Evolutionary conservation across 1,140 invertebrate genomes (phyloP).

Genomic region (Drosophila auraria): DNA sequence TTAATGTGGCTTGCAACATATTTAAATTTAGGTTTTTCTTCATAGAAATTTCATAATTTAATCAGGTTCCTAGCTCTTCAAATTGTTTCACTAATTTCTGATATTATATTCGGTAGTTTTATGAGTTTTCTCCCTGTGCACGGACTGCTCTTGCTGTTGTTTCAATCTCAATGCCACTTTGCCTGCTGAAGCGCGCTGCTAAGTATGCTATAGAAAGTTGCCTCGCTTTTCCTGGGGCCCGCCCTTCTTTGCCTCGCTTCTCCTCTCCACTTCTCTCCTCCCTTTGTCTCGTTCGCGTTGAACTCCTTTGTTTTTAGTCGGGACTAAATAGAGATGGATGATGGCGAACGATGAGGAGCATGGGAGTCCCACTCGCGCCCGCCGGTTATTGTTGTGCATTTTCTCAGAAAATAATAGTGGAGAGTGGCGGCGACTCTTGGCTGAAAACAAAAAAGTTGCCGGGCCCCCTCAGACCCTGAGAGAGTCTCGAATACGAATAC

Average conservation of each 20-base stretch:
- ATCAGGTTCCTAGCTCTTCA: too few relatives aligned
- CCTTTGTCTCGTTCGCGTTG: not conserved
- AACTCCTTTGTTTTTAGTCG: constrained; percentile 34
- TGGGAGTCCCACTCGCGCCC: not conserved
- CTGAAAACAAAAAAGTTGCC: constrained; percentile 14
- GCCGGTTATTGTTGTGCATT: constrained; percentile 32
- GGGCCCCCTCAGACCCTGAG: too few relatives aligned
- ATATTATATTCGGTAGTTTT: not conserved
- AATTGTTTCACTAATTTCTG: too few relatives aligned
- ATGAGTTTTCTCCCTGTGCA: not conserved
- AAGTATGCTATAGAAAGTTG: constrained; percentile 72
- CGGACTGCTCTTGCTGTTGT: constrained; percentile 50
- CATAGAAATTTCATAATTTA: too few relatives aligned
- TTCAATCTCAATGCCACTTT: constrained; percentile 79
- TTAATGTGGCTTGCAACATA: not conserved
- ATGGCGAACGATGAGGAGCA: constrained; percentile 16
- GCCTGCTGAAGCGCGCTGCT: constrained; percentile 46
- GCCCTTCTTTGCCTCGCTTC: not conserved
- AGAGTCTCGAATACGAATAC: too few relatives aligned
- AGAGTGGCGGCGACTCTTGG: not conserved
- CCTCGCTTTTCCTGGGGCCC: constrained; percentile 48
- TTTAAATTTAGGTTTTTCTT: not conserved
- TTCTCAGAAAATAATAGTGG: constrained; percentile 35
- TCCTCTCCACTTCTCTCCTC: not conserved
- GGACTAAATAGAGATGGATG: constrained; percentile 36